Evolutionary conservation across 1,140 invertebrate species (phyloP).

Genomic region (Microplitis mediator): DNA sequence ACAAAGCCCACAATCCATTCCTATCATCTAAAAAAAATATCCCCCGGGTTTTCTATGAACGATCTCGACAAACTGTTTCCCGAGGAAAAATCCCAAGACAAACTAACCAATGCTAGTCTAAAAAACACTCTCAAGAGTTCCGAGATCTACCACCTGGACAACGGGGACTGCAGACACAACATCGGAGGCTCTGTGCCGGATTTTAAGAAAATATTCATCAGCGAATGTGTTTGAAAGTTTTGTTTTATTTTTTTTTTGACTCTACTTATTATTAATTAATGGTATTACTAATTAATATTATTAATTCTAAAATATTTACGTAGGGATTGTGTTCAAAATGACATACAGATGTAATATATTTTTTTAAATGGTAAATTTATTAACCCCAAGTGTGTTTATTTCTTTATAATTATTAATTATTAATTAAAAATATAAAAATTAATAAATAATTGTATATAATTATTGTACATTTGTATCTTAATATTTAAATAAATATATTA

Average conservation of each 20-base stretch:
- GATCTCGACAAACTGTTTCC: constrained; percentile 56
- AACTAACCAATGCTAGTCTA: constrained; percentile 44
- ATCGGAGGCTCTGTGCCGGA: constrained; percentile 63
- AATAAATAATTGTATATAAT: constrained; percentile 33
- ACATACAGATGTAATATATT: neutral
- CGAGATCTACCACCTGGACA: constrained; percentile 49
- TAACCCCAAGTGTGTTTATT: neutral
- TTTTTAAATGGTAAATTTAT: constrained; percentile 5
- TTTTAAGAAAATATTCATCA: constrained; percentile 65
- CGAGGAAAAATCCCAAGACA: constrained; percentile 39
- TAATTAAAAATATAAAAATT: constrained; percentile 3
- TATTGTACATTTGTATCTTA: constrained; percentile 35
- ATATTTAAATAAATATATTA: constrained; percentile 31
- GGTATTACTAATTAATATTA: no score
- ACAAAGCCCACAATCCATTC: constrained; percentile 50
- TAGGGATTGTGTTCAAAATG: neutral
- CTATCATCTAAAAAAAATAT: constrained; percentile 51
- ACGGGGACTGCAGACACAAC: constrained; percentile 53
- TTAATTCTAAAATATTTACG: no score
- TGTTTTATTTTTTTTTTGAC: neutral
- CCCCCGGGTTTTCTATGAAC: constrained; percentile 60
- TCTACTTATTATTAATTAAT: neutral
- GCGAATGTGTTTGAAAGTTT: constrained; percentile 58
- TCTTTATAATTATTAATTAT: no score
- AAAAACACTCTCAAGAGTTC: constrained; percentile 49